phyloP scores from a whole-genome alignment of 2,113 vertebrate species.

The Carollia perspicillata region DNA sequence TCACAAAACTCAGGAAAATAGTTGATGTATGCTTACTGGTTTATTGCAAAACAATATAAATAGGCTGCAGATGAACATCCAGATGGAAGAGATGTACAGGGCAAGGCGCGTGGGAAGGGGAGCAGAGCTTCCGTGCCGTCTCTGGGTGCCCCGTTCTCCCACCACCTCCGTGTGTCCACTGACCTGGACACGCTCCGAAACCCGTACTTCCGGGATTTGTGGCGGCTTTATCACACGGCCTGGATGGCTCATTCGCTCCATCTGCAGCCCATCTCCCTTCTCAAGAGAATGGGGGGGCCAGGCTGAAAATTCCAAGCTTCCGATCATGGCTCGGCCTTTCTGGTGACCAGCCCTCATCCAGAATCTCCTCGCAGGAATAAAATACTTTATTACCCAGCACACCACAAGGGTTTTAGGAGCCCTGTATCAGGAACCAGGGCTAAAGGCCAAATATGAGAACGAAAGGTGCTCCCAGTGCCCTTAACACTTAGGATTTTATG shows the following conservation, averaged over 20 bases:
- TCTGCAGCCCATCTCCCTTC: not conserved
- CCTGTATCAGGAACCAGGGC: not conserved
- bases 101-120: not conserved
- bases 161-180: not conserved
- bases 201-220: not conserved
- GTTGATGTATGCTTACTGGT: not conserved
- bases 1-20: not conserved
- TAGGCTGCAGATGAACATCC: not conserved
- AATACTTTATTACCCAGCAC: not conserved
- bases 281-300: not conserved
- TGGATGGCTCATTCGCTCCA: not conserved
- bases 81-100: not conserved
- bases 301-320: not conserved
- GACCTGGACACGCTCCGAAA: not conserved
- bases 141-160: not conserved
- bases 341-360: not conserved
- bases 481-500: not conserved
- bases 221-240: not conserved
- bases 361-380: not conserved
- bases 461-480: not conserved
- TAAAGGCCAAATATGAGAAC: not conserved
- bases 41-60: not conserved
- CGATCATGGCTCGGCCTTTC: not conserved
- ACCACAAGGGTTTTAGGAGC: not conserved
- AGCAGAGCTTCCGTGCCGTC: too few species aligned